phyloP scores from a whole-genome alignment of 2,888 invertebrate genomes.

The Mamestra brassicae region DNA sequence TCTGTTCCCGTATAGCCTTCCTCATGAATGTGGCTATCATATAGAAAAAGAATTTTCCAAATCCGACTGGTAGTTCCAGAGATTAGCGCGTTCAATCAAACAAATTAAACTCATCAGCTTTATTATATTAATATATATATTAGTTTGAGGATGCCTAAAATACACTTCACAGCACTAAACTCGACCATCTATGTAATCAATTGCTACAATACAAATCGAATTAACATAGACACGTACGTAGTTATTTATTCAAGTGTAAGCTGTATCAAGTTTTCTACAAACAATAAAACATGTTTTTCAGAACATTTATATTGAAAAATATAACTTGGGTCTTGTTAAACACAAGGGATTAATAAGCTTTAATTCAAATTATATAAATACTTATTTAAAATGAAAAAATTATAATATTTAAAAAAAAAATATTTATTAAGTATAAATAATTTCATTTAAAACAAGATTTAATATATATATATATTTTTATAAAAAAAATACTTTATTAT shows the following conservation, averaged over 20 bases:
- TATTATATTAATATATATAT: not conserved
- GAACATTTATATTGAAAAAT: not conserved
- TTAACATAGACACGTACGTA: not conserved
- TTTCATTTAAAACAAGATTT: too few relatives aligned
- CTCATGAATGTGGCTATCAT: too few relatives aligned
- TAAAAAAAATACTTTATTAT: too few relatives aligned
- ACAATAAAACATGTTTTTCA: not conserved
- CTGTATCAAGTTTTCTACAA: not conserved
- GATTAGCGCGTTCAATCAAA: too few relatives aligned
- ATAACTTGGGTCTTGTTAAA: not conserved
- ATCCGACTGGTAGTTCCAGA: too few relatives aligned
- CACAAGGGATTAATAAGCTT: not conserved
- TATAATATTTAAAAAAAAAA: too few relatives aligned
- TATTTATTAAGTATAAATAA: too few relatives aligned
- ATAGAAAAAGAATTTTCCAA: too few relatives aligned
- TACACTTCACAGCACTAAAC: not conserved
- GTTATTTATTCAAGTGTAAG: slow-evolving; percentile 17
- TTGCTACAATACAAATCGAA: not conserved
- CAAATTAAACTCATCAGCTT: too few relatives aligned
- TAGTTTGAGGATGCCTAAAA: not conserved
- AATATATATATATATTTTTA: too few relatives aligned
- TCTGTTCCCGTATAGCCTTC: too few relatives aligned
- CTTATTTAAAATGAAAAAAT: too few relatives aligned
- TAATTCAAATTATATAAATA: not conserved
- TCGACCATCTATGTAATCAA: not conserved